phyloP scores from a whole-genome alignment of 2,888 invertebrate species.

The Nipponacmea schrenckii region DNA sequence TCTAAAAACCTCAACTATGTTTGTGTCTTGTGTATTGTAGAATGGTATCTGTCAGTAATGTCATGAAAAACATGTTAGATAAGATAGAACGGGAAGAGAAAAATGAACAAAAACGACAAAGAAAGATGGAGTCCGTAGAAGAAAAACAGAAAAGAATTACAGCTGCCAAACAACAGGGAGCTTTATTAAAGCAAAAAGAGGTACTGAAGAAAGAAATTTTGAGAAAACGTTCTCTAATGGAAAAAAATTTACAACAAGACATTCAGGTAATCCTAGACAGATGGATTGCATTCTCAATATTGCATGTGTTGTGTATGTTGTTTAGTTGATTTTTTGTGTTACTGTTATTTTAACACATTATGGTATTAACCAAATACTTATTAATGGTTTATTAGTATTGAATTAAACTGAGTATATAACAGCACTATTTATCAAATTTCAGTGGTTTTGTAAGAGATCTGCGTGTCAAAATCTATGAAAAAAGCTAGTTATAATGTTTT shows the following conservation, averaged over 20 bases:
- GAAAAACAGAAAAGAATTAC: conserved; percentile 72
- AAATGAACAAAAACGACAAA: conserved; percentile 56
- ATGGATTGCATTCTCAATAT: neutral
- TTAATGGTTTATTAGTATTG: no score
- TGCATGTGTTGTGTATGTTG: conserved; percentile 20
- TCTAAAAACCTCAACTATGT: neutral
- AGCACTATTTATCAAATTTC: no score
- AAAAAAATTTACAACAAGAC: conserved; percentile 78
- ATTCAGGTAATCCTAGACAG: conserved; percentile 75
- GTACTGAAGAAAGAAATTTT: conserved; percentile 91
- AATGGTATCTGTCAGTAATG: conserved; percentile 61
- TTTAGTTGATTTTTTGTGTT: neutral
- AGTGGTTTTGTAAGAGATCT: no score
- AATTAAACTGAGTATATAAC: no score
- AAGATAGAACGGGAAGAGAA: conserved; percentile 67
- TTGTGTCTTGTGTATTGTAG: conserved; percentile 37
- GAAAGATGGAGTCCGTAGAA: conserved; percentile 68
- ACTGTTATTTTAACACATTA: no score
- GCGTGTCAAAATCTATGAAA: no score
- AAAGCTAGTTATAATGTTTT: no score
- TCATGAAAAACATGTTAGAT: conserved; percentile 64
- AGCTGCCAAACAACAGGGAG: conserved; percentile 76
- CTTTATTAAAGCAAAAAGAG: conserved; percentile 89
- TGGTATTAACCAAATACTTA: no score
- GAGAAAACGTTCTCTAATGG: conserved; percentile 85